Base-by-base conservation (phyloP, 1,140 invertebrate species). In the Teleopsis dalmanni region DNA sequence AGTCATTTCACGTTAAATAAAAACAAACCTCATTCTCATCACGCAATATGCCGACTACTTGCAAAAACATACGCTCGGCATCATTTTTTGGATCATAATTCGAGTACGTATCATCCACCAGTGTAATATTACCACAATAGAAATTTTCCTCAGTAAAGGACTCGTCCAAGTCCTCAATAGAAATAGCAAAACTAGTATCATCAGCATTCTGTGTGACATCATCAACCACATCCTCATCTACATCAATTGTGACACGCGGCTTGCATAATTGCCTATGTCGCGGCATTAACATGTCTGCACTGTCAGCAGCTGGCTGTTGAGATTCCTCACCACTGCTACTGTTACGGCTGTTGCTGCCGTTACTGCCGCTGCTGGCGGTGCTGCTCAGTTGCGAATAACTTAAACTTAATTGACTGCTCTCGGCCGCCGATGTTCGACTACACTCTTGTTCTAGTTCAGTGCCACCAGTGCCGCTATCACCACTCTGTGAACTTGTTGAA, bases 1-100 rank as follows among this genome's bases (percentile, higher is more conserved):
- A 8, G n/a, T 37, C 4, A 19, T 14, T 11, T 21, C 18, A 4
- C 19, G 4, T 18, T 8, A 37, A 37, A 37, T 37, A 58, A 59
- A 52, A 53, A 65, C 68, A 61, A 63, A 71, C 68, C 68, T 71
- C 67, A 21, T 70, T 66, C 58, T 71, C 68, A 37, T 67, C 68
- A 51, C 67, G 63, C 48, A 71, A 59, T 50, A 70, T 70, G 56
- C 65, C 65, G 2, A 70, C 67, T 37, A 71, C 61, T 50, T 71
- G 67, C 13, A 65, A 55, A 41, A 69, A 71, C 67, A 71, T 69
- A 23, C 60, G 60, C 45, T 71, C 68, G 9, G 67, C 68, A 48
- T 71, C 68, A 47, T 69, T 71, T 45, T 70, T 58, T 31, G 68
- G 65, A 57, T 68, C 64, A 55, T 55, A 69, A 34, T 56, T 62